phyloP scores from a whole-genome alignment of 1,140 invertebrate species.

The Ooceraea biroi region DNA sequence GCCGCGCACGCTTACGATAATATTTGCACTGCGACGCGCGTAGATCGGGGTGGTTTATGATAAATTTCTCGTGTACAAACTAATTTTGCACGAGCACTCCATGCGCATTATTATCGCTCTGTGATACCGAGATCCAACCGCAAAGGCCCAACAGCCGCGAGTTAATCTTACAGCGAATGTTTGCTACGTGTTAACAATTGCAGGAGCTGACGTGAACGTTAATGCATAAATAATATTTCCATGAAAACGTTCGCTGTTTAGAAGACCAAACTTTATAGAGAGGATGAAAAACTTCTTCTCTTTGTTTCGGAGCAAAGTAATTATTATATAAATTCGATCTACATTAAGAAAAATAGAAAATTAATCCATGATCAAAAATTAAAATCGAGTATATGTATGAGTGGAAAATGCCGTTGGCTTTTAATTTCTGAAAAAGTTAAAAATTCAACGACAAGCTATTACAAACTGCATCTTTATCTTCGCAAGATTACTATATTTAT shows the following conservation, averaged over 20 bases:
- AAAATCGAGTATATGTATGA: background rate
- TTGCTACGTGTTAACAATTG: background rate
- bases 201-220: slow-evolving; percentile 11
- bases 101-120: slow-evolving; percentile 4
- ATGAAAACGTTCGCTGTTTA: background rate
- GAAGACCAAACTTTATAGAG: background rate
- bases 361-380: background rate
- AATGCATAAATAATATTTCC: background rate
- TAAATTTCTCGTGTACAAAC: slow-evolving; percentile 74
- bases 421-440: background rate
- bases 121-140: background rate
- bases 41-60: slow-evolving; percentile 64
- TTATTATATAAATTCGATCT: background rate
- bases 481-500: background rate
- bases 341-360: background rate
- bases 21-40: slow-evolving; percentile 64
- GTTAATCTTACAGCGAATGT: slow-evolving; percentile 52
- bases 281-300: background rate
- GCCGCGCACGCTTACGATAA: slow-evolving; percentile 70
- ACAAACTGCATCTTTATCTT: background rate
- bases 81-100: slow-evolving; percentile 70
- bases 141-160: slow-evolving; percentile 14
- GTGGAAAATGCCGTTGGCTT: background rate
- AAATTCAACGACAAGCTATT: background rate
- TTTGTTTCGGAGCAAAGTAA: background rate